Evolutionary conservation across 2,113 vertebrate species (phyloP).

Genomic region (Xiphorhynchus elegans): DNA sequence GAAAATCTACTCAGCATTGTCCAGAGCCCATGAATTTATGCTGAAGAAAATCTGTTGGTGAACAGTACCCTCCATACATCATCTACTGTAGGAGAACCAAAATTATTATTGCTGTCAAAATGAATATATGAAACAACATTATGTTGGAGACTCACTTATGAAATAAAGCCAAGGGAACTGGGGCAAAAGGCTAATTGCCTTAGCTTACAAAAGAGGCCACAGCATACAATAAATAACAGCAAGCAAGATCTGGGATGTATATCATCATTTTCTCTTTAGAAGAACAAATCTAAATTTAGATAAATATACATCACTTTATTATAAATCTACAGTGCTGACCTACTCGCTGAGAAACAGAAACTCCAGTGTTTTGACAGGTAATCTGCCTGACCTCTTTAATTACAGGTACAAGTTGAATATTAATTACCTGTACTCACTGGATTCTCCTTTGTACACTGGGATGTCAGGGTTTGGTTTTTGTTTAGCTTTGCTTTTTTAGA

Average conservation of each 20-base stretch:
- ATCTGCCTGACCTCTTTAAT: background rate
- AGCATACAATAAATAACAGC: conserved; percentile 36
- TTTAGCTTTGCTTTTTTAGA: background rate
- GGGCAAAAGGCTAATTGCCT: conserved; percentile 64
- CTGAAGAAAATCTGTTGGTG: background rate
- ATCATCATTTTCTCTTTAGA: conserved; percentile 26
- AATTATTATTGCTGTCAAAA: conserved; percentile 32
- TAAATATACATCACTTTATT: background rate
- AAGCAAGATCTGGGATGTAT: conserved; percentile 33
- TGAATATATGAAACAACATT: conserved; percentile 34
- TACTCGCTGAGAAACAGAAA: background rate
- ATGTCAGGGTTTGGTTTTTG: background rate
- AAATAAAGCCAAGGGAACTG: conserved; percentile 43
- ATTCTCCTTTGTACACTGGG: background rate
- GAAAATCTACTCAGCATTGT: conserved; percentile 1
- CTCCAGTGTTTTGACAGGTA: background rate
- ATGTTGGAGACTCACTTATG: background rate
- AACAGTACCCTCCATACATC: background rate
- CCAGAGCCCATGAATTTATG: background rate
- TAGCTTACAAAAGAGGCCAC: conserved; percentile 35
- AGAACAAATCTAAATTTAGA: conserved; percentile 17
- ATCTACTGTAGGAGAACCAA: conserved; percentile 11
- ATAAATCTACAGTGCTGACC: background rate
- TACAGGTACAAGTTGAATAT: background rate
- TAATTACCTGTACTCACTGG: background rate